Percentiles rank a stretch among this genome's conserved stretches.
These are phyloP conservation scores for Onthophagus sagittarius DNA, from an alignment of 2,888 invertebrate species.

Conservation along the genomic window DNA sequence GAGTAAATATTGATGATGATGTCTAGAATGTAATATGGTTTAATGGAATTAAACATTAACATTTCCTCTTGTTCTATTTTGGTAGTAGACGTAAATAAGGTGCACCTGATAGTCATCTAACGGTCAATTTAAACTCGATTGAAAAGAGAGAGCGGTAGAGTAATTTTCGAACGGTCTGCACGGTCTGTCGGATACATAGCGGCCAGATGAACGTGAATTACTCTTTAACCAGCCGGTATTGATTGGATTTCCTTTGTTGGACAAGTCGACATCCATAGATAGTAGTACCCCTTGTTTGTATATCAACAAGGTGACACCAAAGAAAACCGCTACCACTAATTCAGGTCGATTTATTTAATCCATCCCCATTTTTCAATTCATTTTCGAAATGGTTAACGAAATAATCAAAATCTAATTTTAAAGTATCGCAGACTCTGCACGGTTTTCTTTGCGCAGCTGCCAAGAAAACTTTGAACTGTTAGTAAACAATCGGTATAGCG, in stretches of 20 bases:
- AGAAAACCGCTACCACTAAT: not conserved
- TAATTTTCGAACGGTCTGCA: not conserved
- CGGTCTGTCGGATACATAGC: not conserved
- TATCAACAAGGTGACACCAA: not conserved
- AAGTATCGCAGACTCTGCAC: no score
- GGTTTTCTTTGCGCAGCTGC: not conserved
- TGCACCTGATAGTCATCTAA: not conserved
- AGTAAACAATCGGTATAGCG: not conserved
- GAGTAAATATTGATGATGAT: no score
- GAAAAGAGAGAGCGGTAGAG: not conserved
- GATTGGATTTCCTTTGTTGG: not conserved
- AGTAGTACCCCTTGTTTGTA: not conserved
- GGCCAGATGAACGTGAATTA: not conserved
- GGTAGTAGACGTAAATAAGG: not conserved
- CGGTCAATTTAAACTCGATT: not conserved
- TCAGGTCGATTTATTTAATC: not conserved
- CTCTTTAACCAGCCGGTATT: not conserved
- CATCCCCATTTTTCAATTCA: not conserved
- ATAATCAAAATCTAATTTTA: no score
- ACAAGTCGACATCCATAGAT: not conserved
- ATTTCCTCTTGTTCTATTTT: not conserved
- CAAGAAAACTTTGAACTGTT: not conserved
- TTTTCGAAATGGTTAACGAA: no score
- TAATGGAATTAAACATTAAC: not conserved
- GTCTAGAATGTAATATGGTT: no score